Conservation (phyloP, 1,140 invertebrate species). For the Lordiphosa stackelbergi region DNA sequence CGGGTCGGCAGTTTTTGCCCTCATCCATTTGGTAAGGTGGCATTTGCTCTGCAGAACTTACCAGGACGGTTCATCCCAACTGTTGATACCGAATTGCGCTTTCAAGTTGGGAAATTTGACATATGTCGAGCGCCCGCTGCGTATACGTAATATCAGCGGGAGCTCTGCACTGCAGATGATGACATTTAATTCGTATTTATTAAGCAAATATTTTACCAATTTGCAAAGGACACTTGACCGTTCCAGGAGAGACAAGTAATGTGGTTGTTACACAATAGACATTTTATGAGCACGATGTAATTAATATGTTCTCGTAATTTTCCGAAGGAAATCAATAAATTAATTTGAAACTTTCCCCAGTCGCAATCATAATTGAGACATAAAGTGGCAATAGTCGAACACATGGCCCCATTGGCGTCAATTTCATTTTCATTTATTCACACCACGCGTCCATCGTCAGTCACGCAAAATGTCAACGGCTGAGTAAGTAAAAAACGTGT, state of each 20-base stretch:
- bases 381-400: slow-evolving; percentile 52
- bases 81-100: slow-evolving; percentile 21
- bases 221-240: too few relatives aligned
- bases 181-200: slow-evolving; percentile 37
- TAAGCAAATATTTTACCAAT: slow-evolving; percentile 1
- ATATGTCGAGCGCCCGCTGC: slow-evolving; percentile 29
- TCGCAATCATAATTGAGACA: slow-evolving; percentile 70
- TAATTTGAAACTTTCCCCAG: slow-evolving; percentile 30
- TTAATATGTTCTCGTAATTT: not conserved
- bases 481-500: slow-evolving; percentile 73
- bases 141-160: slow-evolving; percentile 31
- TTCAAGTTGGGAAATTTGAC: slow-evolving; percentile 41
- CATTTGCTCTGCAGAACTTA: not conserved
- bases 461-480: slow-evolving; percentile 75
- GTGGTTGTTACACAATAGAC: too few relatives aligned
- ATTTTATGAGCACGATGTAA: not conserved
- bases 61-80: slow-evolving; percentile 18
- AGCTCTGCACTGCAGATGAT: slow-evolving; percentile 16
- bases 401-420: slow-evolving; percentile 64
- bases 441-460: slow-evolving; percentile 72
- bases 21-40: not conserved
- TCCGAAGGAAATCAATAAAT: slow-evolving; percentile 45
- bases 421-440: slow-evolving; percentile 75
- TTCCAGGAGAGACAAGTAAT: not conserved
- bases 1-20: slow-evolving; percentile 12